A percentile compares a stretch with the other conserved stretches of the same genome.
Conservation (phyloP, 2,888 invertebrate species). For the Drosophila niveifrons region DNA sequence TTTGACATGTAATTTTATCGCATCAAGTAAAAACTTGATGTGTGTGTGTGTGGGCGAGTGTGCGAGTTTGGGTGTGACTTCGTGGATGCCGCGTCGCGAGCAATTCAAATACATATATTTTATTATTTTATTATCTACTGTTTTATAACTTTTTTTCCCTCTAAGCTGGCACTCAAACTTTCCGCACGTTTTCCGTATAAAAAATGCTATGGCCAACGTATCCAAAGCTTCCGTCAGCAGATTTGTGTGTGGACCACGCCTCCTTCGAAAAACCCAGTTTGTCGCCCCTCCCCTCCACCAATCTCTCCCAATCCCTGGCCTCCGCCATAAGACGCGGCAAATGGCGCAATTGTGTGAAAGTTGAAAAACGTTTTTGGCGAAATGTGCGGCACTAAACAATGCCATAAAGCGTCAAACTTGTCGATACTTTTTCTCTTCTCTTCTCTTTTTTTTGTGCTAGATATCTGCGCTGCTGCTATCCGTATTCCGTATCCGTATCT, state of each 20-base stretch:
- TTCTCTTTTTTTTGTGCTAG: slow-evolving; percentile 16
- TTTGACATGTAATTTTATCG: slow-evolving; percentile 79
- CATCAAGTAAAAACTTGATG: slow-evolving; percentile 60
- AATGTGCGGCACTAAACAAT: slow-evolving; percentile 81
- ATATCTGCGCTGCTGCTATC: slow-evolving; percentile 27
- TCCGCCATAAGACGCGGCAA: slow-evolving; percentile 69
- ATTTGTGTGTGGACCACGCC: slow-evolving; percentile 66
- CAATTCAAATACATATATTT: slow-evolving; percentile 80
- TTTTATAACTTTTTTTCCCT: slow-evolving; percentile 72
- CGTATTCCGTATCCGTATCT: slow-evolving; percentile 28
- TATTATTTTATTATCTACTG: slow-evolving; percentile 79
- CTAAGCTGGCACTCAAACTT: slow-evolving; percentile 81
- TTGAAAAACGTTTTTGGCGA: slow-evolving; percentile 82
- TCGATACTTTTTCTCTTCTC: slow-evolving; percentile 65
- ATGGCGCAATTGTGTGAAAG: slow-evolving; percentile 83
- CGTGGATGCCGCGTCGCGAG: slow-evolving; percentile 55
- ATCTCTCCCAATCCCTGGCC: background rate
- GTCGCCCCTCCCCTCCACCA: background rate
- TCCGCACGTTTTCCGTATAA: slow-evolving; percentile 81
- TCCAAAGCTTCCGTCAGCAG: slow-evolving; percentile 78
- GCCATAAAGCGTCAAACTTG: slow-evolving; percentile 83
- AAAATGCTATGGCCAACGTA: slow-evolving; percentile 69
- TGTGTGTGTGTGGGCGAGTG: slow-evolving; percentile 17
- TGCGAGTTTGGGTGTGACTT: slow-evolving; percentile 14
- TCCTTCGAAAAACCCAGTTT: slow-evolving; percentile 4